These are phyloP conservation scores for Drosophila rubida DNA, from an alignment of 2,888 invertebrate species.

Conservation along the genomic window DNA sequence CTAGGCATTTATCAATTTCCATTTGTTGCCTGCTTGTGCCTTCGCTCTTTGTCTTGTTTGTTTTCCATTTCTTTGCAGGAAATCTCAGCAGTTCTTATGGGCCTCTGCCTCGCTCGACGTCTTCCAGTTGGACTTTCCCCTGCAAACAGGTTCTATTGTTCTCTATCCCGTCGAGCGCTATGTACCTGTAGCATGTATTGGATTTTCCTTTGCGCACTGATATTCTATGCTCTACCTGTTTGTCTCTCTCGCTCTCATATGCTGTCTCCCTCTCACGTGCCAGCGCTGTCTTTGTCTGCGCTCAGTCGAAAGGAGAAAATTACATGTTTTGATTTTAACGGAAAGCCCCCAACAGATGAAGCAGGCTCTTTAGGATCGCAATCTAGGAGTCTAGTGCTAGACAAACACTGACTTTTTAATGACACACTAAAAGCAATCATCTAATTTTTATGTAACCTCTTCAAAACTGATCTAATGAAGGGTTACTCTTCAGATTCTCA, in stretches of 20 bases:
- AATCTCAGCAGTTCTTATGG: constrained; percentile 70
- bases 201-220: constrained; percentile 63
- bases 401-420: constrained; percentile 73
- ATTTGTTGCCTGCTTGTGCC: constrained; percentile 39
- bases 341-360: constrained; percentile 49
- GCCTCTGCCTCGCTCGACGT: constrained; percentile 31
- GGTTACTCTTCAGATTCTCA: constrained; percentile 63
- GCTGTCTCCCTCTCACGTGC: constrained; percentile 10
- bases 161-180: constrained; percentile 27
- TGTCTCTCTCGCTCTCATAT: constrained; percentile 4
- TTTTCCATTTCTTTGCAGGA: constrained; percentile 74
- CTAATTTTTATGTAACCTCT: constrained; percentile 67
- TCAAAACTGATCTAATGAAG: constrained; percentile 64
- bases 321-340: constrained; percentile 79
- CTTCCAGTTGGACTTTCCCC: constrained; percentile 76
- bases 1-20: constrained; percentile 70
- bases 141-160: constrained; percentile 75
- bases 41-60: constrained; percentile 45
- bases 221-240: constrained; percentile 49
- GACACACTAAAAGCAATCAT: constrained; percentile 71
- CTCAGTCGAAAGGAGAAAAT: constrained; percentile 58
- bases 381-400: constrained; percentile 28
- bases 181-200: constrained; percentile 61
- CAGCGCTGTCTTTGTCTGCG: constrained; percentile 10
- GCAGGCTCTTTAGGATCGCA: constrained; percentile 9